Evolutionary conservation across 1,140 invertebrate species (phyloP), one percentile per base, ranked within the genome.

Genomic region (Hylaeus anthracinus): DNA sequence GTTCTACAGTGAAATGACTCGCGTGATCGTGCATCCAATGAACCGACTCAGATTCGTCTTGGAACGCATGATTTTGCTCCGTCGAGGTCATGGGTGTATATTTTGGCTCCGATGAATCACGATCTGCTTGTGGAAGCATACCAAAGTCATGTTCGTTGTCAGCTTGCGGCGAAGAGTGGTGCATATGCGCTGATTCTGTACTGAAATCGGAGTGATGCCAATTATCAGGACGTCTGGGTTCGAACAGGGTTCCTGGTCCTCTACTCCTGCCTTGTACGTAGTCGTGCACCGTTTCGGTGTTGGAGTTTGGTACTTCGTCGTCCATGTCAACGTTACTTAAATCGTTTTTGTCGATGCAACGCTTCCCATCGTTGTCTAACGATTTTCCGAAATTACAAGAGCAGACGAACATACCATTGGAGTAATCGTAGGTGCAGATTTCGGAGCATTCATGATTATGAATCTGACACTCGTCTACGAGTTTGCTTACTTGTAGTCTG

Each of bases 401-500:
- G 90, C 97, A 98, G 4, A 91, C 90, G 83, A 97, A 97, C 10
- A 48, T 53, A 75, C 95, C 93, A 48, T 95, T 88, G 4, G 89
- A 85, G 82, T 96, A 95, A 89, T 97, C 95, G 86, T 96, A 98
- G 55, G 94, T 92, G 90, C 98, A 98, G 9, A 94, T 93, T 90
- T 97, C 95, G 76, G 96, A 95, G 89, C 98, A 98, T 3, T 94
- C 95, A 74, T 96, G 95, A 87, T 97, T 97, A 83, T 96, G 94
- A 61, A 95, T 94, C 89, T 96, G 95, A 92, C 98, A 98, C 45
- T 96, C 91, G 93, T 98, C 97, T 1, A 95, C 84, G 26, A 97
- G 92, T 73, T 91, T 88, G 60, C 79, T 81, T 0, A 93, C 81
- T 55, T 83, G 78, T 37, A 93, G 71, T 76, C 83, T 89, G 71